Evolutionary conservation across 2,888 invertebrate species (phyloP), one percentile per base, ranked within the genome.

Genomic region (Synergus itoensis): DNA sequence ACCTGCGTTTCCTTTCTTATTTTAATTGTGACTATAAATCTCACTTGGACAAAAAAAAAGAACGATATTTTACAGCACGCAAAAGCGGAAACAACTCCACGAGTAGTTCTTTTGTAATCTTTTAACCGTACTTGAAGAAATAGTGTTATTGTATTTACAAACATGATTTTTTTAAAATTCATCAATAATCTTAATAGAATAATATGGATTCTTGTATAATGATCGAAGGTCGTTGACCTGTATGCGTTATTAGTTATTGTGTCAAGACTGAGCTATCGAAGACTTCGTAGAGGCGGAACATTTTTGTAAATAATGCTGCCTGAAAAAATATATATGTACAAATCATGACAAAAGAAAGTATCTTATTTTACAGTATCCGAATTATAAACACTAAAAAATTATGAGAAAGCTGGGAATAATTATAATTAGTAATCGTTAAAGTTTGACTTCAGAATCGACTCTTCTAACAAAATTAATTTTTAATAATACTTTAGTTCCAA

Each of bases 251-350:
- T 84, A 87, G 79, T 85, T 87, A 88, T 89, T 89, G 87, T 89
- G 86, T 89, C 88, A 90, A 90, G 90, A 90, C 90, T 90, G 90
- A 90, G 85, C 88, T 88, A 89, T 88, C 88, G 86, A 89, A 90
- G 89, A 90, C 88, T 90, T 89, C 83, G 87, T 89, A 88, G 85
- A 87, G 87, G 83, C 88, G 89, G 84, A 89, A 90, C 88, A 88
- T 89, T 90, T 90, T 90, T 90, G 88, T 90, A 89, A 90, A 90
- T 90, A 90, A 87, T 88, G 85, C 87, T 89, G 87, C 86, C 88
- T 87, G 86, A 85, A 87, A 86, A 85, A 88, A 88, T 83, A 86
- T 87, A 87, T 89, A 87, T 89, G 87, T 89, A 90, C 85, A 87
- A 86, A 86, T 86, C 85, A 87, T 86, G 53, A 87, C 84, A 82